phyloP scores from a whole-genome alignment of 2,113 vertebrate species.

The Pagrus major region DNA sequence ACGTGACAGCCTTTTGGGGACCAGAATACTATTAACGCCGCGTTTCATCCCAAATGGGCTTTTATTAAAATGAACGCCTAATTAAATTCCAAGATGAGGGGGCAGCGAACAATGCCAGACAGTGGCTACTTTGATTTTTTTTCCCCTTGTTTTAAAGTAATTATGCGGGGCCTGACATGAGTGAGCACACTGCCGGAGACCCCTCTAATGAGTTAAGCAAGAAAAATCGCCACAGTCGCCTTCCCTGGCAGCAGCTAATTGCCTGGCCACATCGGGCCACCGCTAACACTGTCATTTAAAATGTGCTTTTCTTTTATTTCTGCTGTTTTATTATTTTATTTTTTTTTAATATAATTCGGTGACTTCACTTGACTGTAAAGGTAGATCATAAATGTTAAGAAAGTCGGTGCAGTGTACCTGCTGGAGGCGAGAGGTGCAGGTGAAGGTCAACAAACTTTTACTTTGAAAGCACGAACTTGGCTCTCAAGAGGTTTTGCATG shows the following conservation, averaged over 20 bases:
- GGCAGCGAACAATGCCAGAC: constrained; percentile 83
- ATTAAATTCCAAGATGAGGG: constrained; percentile 87
- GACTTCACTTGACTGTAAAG: constrained; percentile 67
- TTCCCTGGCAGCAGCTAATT: constrained; percentile 86
- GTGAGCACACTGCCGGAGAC: constrained; percentile 84
- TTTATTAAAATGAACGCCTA: constrained; percentile 87
- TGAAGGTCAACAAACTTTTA: constrained; percentile 44
- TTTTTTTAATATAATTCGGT: constrained; percentile 47
- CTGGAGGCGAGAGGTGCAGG: constrained; percentile 5
- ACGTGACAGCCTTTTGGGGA: constrained; percentile 68
- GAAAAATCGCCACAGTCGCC: constrained; percentile 86
- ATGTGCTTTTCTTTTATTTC: constrained; percentile 68
- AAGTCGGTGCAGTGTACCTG: neutral
- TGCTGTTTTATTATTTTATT: constrained; percentile 58
- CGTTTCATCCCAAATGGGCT: constrained; percentile 86
- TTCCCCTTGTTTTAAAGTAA: constrained; percentile 85
- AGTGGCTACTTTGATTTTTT: constrained; percentile 84
- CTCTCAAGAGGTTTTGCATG: constrained; percentile 22
- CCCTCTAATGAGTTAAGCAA: constrained; percentile 87
- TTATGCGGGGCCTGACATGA: constrained; percentile 86
- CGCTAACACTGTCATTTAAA: constrained; percentile 81
- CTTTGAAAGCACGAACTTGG: constrained; percentile 48
- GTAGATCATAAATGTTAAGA: constrained; percentile 38
- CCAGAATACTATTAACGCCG: constrained; percentile 75
- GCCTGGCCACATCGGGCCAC: constrained; percentile 80